phyloP scores from a whole-genome alignment of 2,113 vertebrate species.

The Perccottus glenii region DNA sequence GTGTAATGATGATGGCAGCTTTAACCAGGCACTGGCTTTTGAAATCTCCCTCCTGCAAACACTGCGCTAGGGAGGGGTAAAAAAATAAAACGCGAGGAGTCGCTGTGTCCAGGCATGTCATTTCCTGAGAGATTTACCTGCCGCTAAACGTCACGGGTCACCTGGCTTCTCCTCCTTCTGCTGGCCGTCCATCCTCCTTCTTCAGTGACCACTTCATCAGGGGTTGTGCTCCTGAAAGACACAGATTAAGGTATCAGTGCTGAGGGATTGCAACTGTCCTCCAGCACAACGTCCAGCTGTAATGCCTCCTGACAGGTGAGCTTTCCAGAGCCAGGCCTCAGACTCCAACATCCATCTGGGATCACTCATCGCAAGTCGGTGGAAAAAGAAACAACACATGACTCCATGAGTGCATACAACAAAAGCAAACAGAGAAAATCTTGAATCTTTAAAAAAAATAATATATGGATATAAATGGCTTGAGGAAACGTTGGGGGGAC shows the following conservation, averaged over 20 bases:
- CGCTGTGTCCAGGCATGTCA: conserved; percentile 69
- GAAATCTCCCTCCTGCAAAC: conserved; percentile 72
- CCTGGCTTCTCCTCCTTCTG: conserved; percentile 44
- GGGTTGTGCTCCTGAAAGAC: conserved; percentile 65
- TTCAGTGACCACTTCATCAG: conserved; percentile 71
- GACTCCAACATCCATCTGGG: conserved; percentile 69
- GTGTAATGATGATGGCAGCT: conserved; percentile 81
- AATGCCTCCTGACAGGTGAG: conserved; percentile 79
- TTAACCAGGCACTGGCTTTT: conserved; percentile 79
- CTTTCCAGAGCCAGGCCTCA: conserved; percentile 56
- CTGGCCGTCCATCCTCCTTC: not conserved
- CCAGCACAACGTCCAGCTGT: conserved; percentile 54
- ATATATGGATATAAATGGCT: too few species aligned
- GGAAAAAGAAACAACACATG: conserved; percentile 62
- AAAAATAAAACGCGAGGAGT: conserved; percentile 34
- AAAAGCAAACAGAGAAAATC: not conserved
- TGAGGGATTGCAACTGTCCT: conserved; percentile 70
- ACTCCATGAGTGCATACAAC: not conserved
- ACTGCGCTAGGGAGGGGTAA: conserved; percentile 31
- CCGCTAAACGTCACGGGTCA: conserved; percentile 67
- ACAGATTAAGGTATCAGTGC: conserved; percentile 76
- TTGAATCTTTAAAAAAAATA: not conserved
- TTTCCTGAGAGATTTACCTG: conserved; percentile 60
- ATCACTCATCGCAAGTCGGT: conserved; percentile 45
- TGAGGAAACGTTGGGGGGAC: too few species aligned